Evolutionary conservation across 1,140 invertebrate genomes (phyloP).

Genomic region (Ylistrum balloti): DNA sequence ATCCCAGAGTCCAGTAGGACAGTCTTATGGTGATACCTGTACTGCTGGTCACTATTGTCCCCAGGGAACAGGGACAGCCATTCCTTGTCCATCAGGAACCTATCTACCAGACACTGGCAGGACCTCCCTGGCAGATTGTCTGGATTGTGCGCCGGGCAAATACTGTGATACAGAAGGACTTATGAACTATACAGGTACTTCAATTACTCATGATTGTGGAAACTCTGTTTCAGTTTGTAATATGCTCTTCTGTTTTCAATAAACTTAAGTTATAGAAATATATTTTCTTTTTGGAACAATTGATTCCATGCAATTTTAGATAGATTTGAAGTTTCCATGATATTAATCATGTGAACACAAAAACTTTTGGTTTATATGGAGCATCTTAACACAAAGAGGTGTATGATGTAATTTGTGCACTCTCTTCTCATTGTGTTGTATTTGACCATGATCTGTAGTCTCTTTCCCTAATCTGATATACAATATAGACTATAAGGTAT

Average conservation of each 20-base stretch:
- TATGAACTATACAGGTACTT: constrained; percentile 73
- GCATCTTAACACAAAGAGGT: too few relatives aligned
- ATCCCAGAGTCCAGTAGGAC: constrained; percentile 68
- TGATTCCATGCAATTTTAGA: neutral
- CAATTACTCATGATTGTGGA: neutral
- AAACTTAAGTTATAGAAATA: too few relatives aligned
- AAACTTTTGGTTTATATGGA: too few relatives aligned
- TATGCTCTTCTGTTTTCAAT: neutral
- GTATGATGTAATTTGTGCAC: too few relatives aligned
- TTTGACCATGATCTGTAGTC: too few relatives aligned
- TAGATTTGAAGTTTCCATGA: too few relatives aligned
- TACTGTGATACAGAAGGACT: constrained; percentile 76
- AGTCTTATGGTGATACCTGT: constrained; percentile 78
- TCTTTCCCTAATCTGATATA: too few relatives aligned
- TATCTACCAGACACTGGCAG: constrained; percentile 72
- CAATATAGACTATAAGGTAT: too few relatives aligned
- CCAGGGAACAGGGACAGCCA: constrained; percentile 71
- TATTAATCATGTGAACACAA: too few relatives aligned
- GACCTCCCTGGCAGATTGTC: constrained; percentile 66
- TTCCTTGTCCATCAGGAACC: constrained; percentile 76
- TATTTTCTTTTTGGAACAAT: neutral
- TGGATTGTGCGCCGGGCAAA: constrained; percentile 77
- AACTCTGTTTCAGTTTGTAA: neutral
- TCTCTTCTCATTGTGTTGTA: too few relatives aligned
- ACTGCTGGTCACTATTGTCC: constrained; percentile 79